Percentiles rank a stretch among this genome's conserved stretches.
phyloP scores from a whole-genome alignment of 1,140 invertebrate species.

The Drosophila subpulchrella region DNA sequence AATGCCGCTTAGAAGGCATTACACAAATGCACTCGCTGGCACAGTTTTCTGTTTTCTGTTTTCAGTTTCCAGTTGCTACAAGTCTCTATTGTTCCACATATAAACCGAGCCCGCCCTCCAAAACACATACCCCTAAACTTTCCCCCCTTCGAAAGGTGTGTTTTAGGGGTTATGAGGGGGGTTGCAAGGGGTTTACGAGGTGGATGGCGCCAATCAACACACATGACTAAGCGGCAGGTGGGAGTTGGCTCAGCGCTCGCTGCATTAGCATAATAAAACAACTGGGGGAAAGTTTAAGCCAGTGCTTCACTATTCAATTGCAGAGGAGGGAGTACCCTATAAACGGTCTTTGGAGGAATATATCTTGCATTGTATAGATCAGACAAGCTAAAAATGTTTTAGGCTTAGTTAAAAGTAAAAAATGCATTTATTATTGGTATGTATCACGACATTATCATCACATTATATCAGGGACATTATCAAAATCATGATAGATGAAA shows the following conservation, averaged over 20 bases:
- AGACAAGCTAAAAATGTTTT: too few relatives aligned
- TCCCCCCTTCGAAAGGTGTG: background rate
- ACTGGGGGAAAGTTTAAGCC: constrained; percentile 22
- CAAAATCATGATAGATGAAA: too few relatives aligned
- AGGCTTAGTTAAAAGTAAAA: too few relatives aligned
- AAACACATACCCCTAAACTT: background rate
- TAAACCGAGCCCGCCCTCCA: background rate
- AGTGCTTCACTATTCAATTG: background rate
- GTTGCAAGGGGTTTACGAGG: constrained; percentile 3
- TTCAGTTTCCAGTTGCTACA: constrained; percentile 29
- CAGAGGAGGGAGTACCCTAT: background rate
- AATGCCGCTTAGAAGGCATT: constrained; percentile 75
- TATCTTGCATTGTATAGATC: background rate
- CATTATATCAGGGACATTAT: too few relatives aligned
- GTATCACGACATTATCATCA: too few relatives aligned
- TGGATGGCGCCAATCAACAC: constrained; percentile 54
- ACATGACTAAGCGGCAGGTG: constrained; percentile 43
- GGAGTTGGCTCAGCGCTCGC: constrained; percentile 19
- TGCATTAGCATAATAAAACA: constrained; percentile 74
- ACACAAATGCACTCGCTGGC: constrained; percentile 73
- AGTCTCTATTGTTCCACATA: constrained; percentile 37
- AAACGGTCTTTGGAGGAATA: background rate
- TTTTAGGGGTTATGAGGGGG: background rate
- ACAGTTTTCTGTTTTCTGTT: constrained; percentile 58
- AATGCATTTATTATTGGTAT: too few relatives aligned